Base-by-base conservation (phyloP, 2,888 invertebrate species). In the Diaperis boleti region DNA sequence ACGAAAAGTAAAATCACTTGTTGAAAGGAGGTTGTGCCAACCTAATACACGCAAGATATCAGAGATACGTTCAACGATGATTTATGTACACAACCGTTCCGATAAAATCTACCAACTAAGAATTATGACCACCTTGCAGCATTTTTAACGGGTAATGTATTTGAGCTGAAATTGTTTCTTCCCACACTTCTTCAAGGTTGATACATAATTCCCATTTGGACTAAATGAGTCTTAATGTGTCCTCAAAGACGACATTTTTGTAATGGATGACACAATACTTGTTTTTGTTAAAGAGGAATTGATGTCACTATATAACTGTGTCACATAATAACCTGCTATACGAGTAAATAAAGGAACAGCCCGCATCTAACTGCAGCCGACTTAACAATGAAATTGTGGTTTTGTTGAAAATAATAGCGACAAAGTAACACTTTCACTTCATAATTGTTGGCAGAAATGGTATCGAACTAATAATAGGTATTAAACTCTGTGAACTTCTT, bases 81-180 rank as follows among this genome's bases (percentile, higher is more conserved):
- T 55, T 55, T 42, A 55, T 55, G 55, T 11, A 42, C 29, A 55
- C 31, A 42, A 55, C 22, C 26, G 15, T n/a, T 11, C 14, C 15
- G 55, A 55, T 55, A 55, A 31, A 17, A 55, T 55, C 55, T 15
- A 42, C 31, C 3, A 45, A 47, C 39, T 14, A 55, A 42, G 55
- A 55, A 22, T 55, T 55, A 55, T 55, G 42, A 14, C 41, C 54
- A 42, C 15, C 54, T 55, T 55, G 29, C 41, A 55, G 55, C 26
- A 49, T 54, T 54, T 54, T 54, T 54, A 11, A 37, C 11, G 22
- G 35, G 20, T 35, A 37, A 7, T 50, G 54, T 17, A 52, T 41
- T 54, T 54, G 29, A 55, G 13, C 15, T 33, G 54, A 29, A 54
- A 54, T 54, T 54, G 41, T 41, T 41, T 55, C 42, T 55, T 55